Conservation (phyloP, 2,888 invertebrate genomes). For the Lasioglossum malachurum region DNA sequence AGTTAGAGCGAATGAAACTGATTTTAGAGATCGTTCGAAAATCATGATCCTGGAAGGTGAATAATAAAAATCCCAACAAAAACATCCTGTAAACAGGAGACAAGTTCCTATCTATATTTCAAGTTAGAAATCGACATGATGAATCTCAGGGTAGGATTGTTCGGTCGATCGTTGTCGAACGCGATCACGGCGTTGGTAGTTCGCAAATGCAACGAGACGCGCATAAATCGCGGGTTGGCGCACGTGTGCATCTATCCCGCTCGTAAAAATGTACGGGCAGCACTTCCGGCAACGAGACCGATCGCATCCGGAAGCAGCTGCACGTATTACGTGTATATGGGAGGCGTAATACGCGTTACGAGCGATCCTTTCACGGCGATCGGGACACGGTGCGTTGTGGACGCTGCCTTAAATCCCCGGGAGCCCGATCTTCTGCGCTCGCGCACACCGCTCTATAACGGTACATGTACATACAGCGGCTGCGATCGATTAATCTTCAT, state of each 20-base stretch:
- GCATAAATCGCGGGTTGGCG: conserved; percentile 22
- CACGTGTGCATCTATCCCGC: conserved; percentile 48
- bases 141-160: not conserved
- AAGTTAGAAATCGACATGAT: not conserved
- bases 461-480: conserved; percentile 14
- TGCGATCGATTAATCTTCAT: conserved; percentile 45
- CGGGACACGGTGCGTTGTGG: conserved; percentile 26
- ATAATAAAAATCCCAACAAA: too few species aligned
- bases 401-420: conserved; percentile 30
- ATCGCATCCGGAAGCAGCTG: conserved; percentile 68
- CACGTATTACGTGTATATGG: conserved; percentile 44
- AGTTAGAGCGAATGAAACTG: too few species aligned
- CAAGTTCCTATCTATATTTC: not conserved
- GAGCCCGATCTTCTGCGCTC: not conserved
- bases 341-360: conserved; percentile 42
- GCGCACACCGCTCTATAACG: conserved; percentile 23
- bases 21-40: too few species aligned
- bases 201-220: conserved; percentile 1
- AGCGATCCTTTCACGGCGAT: conserved; percentile 45
- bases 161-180: not conserved
- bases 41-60: too few species aligned
- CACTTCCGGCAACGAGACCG: conserved; percentile 68
- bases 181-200: conserved; percentile 8
- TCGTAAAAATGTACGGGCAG: conserved; percentile 58
- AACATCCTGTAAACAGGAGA: too few species aligned